Evolutionary conservation across 2,888 invertebrate genomes (phyloP).

Genomic region (Caenorhabditis japonica): DNA sequence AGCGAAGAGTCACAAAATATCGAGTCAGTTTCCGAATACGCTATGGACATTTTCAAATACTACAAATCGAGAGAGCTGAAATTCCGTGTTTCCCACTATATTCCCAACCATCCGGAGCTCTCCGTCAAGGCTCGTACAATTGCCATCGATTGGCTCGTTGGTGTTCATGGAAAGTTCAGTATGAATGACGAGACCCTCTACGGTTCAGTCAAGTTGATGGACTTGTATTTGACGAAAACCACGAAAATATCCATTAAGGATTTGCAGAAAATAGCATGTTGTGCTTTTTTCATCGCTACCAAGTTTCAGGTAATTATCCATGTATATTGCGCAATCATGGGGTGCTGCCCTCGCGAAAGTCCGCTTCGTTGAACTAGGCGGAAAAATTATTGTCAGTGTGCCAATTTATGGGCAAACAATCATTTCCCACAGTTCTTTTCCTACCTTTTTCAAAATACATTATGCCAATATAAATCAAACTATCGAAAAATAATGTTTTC

Average conservation of each 20-base stretch:
- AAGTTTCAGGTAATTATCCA: slow-evolving; percentile 94
- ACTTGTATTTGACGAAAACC: slow-evolving; percentile 85
- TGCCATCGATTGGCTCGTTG: slow-evolving; percentile 98
- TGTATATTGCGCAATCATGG: too few species aligned
- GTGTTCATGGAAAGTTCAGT: slow-evolving; percentile 85
- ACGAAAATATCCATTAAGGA: slow-evolving; percentile 80
- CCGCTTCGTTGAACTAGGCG: too few species aligned
- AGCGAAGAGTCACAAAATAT: slow-evolving; percentile 89
- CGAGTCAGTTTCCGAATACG: slow-evolving; percentile 88
- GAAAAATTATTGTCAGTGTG: too few species aligned
- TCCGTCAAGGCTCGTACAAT: slow-evolving; percentile 91
- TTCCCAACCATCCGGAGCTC: slow-evolving; percentile 84
- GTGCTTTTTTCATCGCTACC: slow-evolving; percentile 91
- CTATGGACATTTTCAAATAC: slow-evolving; percentile 93
- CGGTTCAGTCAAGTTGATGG: slow-evolving; percentile 93
- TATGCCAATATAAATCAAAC: too few species aligned
- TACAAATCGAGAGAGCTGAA: slow-evolving; percentile 84
- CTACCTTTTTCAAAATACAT: too few species aligned
- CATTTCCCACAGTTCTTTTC: too few species aligned
- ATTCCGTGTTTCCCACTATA: slow-evolving; percentile 59
- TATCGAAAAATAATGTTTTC: too few species aligned
- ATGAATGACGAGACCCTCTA: slow-evolving; percentile 98
- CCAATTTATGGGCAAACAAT: too few species aligned
- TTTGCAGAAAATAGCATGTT: slow-evolving; percentile 91
- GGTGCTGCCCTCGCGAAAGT: too few species aligned